Evolutionary conservation across 2,797 vertebrate genomes (phyloP), one percentile per base, ranked within the genome.

Genomic region (Gymnodraco acuticeps): DNA sequence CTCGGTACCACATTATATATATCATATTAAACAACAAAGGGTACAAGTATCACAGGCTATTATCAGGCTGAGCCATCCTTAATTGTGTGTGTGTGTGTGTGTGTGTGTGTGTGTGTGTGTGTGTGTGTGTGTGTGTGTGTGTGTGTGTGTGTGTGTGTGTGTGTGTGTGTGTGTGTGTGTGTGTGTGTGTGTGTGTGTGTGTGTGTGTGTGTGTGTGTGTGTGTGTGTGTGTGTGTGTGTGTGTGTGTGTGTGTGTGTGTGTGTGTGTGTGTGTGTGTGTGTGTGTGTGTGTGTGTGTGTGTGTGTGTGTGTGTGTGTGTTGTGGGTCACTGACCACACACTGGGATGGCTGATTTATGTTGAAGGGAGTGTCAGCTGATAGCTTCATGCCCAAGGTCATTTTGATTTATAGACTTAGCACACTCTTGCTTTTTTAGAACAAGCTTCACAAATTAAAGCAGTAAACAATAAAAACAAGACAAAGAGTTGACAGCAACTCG

Each of bases 301-400:
- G 33, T 33, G 33, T 33, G 33, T 33, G 33, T 33, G 33, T 33
- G 33, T 38, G 33, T 38, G 33, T 38, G 33, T 38, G 33, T 38
- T 9, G 33, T 64, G 53, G 70, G 79, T 73, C 53, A 16, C 76
- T 64, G 69, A 59, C n/a, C 66, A 23, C 81, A 81, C 64, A 63
- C 83, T 78, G 83, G 58, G 62, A 41, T 43, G 66, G 65, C 75
- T 90, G 89, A 89, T 91, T 38, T 83, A 70, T 85, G 69, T 16
- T 69, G 67, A 72, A 70, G 63, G 67, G 54, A 48, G 46, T 70
- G 77, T 79, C 65, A 78, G 81, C 73, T 67, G 76, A 90, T 76
- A 58, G 86, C 76, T 74, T 81, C 73, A 63, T 53, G 60, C 78
- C 77, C 0, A 5, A 19, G 75, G 77, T 83, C 72, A 66, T 77